Evolutionary conservation across 2,113 vertebrate species (phyloP), one percentile per base, ranked within the genome.

Genomic region (Eurystomus gularis): DNA sequence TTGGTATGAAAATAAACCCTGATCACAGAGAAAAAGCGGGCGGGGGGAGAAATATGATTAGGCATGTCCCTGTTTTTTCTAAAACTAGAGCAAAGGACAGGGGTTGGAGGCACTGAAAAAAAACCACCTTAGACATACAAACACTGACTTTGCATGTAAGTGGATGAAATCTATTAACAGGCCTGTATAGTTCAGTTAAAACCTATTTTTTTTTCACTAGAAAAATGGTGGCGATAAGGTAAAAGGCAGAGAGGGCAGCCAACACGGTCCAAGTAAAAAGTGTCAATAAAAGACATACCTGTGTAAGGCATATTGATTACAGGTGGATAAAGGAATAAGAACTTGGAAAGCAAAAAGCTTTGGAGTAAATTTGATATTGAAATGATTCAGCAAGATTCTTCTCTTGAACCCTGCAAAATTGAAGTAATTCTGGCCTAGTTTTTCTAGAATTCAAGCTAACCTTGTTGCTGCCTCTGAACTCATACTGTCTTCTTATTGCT

Each of bases 1-100:
- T 98, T 24, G 97, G 94, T 94, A 99, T 99, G 91, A 99, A 99
- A 89, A 99, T 98, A 97, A 99, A 99, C 14, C 99, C 99, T 99
- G 88, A 37, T 13, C 61, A 96, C 60, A 90, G 14, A 96, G 49
- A 66, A 62, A 81, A 82, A 82, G 25, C 18, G 44, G 66, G 24
- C 9, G 9, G 13, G 39, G 39, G 3, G 93, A 15, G 89, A 84
- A 81, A 10, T 14, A 86, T 37, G n/a, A 80, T 95, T 72, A 93
- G 33, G 29, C 2, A 11, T 88, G 82, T 73, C 11, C 14, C 33
- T 52, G 1, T 71, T 58, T 65, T 35, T 51, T 33, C 44, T 72
- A 49, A 83, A 93, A 66, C 25, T 33, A 65, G 18, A 88, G 26
- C 11, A 28, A 70, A 81, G 54, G 24, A 77, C 4, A 49, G 10